Percentiles rank a stretch among this genome's conserved stretches.
Evolutionary conservation across 2,113 vertebrate species (phyloP).

Genomic region (Rhea pennata): DNA sequence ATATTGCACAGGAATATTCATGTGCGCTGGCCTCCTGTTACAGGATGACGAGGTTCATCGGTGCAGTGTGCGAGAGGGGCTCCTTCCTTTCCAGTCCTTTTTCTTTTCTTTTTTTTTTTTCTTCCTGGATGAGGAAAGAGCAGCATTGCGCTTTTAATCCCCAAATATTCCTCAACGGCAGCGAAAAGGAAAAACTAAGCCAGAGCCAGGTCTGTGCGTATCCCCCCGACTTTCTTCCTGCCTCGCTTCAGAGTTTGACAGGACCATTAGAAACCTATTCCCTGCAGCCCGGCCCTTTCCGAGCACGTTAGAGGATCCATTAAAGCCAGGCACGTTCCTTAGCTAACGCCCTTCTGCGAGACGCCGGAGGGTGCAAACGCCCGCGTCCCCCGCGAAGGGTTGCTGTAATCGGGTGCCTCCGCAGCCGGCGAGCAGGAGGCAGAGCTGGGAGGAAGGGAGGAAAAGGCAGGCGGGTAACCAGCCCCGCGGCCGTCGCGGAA

Average conservation of each 20-base stretch:
- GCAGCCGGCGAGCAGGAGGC: neutral
- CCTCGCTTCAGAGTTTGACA: conserved; percentile 16
- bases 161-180: neutral
- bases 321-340: neutral
- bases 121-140: neutral
- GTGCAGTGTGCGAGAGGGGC: neutral
- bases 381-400: neutral
- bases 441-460: too few species aligned
- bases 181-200: conserved; percentile 39
- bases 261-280: conserved; percentile 44
- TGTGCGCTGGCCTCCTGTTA: conserved; percentile 65
- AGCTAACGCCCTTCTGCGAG: neutral
- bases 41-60: neutral
- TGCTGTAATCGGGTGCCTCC: neutral
- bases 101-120: neutral
- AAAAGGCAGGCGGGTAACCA: neutral
- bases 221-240: neutral
- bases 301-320: conserved; percentile 43
- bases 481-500: neutral
- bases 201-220: neutral
- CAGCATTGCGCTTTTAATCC: conserved; percentile 3
- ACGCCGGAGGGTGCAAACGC: neutral
- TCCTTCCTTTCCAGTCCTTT: neutral
- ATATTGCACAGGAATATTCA: conserved; percentile 63
- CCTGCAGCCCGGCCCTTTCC: conserved; percentile 25